Conservation (phyloP, 1,140 invertebrate genomes). For the Venturia canescens region DNA sequence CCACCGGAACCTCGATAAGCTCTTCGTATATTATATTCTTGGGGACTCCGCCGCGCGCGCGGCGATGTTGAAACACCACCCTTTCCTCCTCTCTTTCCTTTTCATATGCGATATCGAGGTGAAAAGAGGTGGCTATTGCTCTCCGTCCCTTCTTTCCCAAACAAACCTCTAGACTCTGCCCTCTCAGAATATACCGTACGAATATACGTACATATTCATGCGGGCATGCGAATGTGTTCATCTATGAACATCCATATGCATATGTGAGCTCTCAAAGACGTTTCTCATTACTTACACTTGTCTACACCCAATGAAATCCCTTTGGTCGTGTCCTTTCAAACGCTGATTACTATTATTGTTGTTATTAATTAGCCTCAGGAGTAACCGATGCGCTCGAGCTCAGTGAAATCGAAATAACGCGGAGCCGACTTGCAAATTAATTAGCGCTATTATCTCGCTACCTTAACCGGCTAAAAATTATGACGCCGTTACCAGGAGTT, state of each 20-base stretch:
- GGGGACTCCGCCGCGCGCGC: no score
- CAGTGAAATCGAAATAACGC: conserved; percentile 1
- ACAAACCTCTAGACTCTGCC: background rate
- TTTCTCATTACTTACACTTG: conserved; percentile 13
- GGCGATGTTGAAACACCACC: conserved; percentile 7
- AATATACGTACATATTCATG: no score
- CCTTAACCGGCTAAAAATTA: no score
- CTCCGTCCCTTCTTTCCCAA: background rate
- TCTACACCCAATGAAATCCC: conserved; percentile 16
- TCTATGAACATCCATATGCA: background rate
- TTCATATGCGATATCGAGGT: background rate
- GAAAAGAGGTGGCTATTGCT: conserved; percentile 1
- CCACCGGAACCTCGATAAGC: conserved; percentile 35
- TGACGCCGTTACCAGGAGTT: no score
- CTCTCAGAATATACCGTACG: background rate
- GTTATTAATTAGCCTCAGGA: background rate
- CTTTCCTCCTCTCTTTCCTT: background rate
- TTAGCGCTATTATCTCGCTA: background rate
- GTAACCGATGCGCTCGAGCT: background rate
- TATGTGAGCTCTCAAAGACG: conserved; percentile 16
- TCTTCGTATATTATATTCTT: conserved; percentile 39
- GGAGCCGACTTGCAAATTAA: background rate
- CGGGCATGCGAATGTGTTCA: background rate
- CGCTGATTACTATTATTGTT: background rate
- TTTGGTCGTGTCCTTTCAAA: background rate